These are phyloP conservation scores for Thymelicus sylvestris DNA, from an alignment of 2,888 invertebrate species.

Conservation along the genomic window DNA sequence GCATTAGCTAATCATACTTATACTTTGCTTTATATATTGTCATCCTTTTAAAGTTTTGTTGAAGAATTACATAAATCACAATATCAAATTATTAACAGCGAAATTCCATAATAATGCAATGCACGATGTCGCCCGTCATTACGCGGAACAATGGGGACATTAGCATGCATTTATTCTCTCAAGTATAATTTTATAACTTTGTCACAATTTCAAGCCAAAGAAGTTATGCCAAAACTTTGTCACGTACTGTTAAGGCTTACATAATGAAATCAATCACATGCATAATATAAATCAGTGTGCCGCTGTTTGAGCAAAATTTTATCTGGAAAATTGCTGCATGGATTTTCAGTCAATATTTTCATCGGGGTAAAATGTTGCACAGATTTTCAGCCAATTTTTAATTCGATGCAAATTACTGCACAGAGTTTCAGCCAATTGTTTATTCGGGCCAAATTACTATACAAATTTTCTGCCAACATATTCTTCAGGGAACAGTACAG, in stretches of 20 bases:
- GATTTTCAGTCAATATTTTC: no score
- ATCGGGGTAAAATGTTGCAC: no score
- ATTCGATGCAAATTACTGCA: no score
- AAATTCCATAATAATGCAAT: conserved; percentile 5
- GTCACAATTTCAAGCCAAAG: conserved; percentile 5
- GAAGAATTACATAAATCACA: conserved; percentile 4
- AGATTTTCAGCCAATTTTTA: no score
- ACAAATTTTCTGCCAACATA: no score
- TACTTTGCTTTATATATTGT: neutral
- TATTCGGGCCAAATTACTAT: no score
- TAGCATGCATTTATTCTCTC: conserved; percentile 2
- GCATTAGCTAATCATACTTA: neutral
- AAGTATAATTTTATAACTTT: conserved; percentile 6
- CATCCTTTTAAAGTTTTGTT: neutral
- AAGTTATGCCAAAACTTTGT: conserved; percentile 1
- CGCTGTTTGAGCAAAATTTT: neutral
- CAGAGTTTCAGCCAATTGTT: no score
- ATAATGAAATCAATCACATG: neutral
- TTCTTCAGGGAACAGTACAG: no score
- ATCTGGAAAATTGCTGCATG: neutral
- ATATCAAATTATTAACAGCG: conserved; percentile 11
- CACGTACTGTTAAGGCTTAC: neutral
- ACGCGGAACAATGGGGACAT: conserved; percentile 1
- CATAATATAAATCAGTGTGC: neutral
- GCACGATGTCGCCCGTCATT: neutral